These are phyloP conservation scores for Synergus itoensis DNA, from an alignment of 2,888 invertebrate species.

Conservation along the genomic window DNA sequence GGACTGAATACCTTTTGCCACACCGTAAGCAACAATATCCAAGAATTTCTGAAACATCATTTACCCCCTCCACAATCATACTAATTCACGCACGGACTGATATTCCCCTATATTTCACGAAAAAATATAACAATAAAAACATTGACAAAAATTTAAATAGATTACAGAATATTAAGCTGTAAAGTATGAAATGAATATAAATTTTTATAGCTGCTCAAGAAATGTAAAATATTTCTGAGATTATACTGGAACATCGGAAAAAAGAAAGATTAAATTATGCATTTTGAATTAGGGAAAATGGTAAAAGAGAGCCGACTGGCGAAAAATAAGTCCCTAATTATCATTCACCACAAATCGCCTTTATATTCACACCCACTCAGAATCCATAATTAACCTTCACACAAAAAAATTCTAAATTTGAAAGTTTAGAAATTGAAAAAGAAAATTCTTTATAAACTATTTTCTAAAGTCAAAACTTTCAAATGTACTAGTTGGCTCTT, in stretches of 20 bases:
- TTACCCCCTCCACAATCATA: slow-evolving; percentile 61
- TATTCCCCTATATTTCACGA: neutral
- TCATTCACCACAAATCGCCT: slow-evolving; percentile 33
- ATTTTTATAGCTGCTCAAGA: slow-evolving; percentile 3
- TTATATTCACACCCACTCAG: slow-evolving; percentile 18
- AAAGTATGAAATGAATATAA: neutral
- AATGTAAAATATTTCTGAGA: neutral
- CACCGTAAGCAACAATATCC: slow-evolving; percentile 66
- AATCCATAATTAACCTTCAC: slow-evolving; percentile 26
- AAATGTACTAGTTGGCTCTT: neutral
- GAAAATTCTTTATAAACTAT: neutral
- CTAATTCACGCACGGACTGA: slow-evolving; percentile 43
- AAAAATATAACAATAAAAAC: neutral
- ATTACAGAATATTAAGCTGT: neutral
- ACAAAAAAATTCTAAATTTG: slow-evolving; percentile 8
- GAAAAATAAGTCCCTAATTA: slow-evolving; percentile 36
- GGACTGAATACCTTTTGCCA: slow-evolving; percentile 64
- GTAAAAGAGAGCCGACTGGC: slow-evolving; percentile 35
- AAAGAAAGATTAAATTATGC: slow-evolving; percentile 2
- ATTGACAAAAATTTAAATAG: too few relatives aligned
- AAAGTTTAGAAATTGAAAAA: neutral
- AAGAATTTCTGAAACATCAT: slow-evolving; percentile 67
- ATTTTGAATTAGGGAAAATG: slow-evolving; percentile 10
- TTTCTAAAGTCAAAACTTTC: neutral
- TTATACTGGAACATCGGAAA: neutral